A percentile compares a stretch with the other conserved stretches of the same genome.
Conservation (phyloP, 2,113 vertebrate species). For the Xyrauchen texanus region DNA sequence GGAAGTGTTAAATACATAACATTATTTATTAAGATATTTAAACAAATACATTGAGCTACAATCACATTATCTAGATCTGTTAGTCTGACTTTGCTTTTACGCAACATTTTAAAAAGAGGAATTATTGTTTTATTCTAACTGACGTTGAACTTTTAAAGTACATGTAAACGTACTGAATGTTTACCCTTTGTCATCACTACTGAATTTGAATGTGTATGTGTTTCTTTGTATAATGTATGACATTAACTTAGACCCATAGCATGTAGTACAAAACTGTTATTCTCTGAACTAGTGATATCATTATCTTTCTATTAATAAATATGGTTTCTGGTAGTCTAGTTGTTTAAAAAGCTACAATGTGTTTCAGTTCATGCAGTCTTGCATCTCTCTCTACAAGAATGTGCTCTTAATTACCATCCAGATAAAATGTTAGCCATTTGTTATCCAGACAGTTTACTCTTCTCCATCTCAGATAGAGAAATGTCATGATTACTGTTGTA, state of each 20-base stretch:
- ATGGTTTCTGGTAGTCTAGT: background rate
- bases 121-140: too few species aligned
- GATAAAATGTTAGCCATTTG: conserved; percentile 42
- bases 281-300: background rate
- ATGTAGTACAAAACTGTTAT: conserved; percentile 4
- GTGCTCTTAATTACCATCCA: conserved; percentile 41
- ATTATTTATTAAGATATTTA: too few species aligned
- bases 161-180: too few species aligned
- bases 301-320: background rate
- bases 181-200: too few species aligned
- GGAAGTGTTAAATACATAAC: too few species aligned
- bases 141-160: too few species aligned
- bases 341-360: background rate
- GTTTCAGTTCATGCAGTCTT: background rate
- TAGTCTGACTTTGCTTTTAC: too few species aligned
- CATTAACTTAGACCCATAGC: background rate
- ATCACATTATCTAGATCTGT: too few species aligned
- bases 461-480: background rate
- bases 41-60: too few species aligned
- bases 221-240: conserved; percentile 4
- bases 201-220: too few species aligned
- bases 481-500: too few species aligned
- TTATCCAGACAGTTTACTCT: conserved; percentile 31
- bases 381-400: background rate
- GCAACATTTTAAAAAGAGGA: too few species aligned